Evolutionary conservation across 2,888 invertebrate genomes (phyloP).

Genomic region (Timandra comae): DNA sequence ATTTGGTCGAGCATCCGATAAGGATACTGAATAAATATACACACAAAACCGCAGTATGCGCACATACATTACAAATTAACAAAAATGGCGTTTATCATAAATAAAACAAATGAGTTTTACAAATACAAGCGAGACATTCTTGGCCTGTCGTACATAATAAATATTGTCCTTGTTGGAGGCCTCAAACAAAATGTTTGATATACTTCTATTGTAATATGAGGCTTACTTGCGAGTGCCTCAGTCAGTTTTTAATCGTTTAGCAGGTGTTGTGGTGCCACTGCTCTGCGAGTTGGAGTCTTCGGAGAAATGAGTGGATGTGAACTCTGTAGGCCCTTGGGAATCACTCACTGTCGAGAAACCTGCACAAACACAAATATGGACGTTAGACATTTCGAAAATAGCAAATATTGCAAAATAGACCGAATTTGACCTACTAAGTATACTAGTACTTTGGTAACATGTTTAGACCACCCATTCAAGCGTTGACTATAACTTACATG

Average conservation of each 20-base stretch:
- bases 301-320: constrained; percentile 90
- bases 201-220: constrained; percentile 10
- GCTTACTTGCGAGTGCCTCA: constrained; percentile 46
- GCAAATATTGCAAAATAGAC: too few species aligned
- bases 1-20: constrained; percentile 6
- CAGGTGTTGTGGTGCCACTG: constrained; percentile 82
- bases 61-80: constrained; percentile 12
- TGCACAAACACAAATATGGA: constrained; percentile 53
- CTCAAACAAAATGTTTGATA: constrained; percentile 17
- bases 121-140: constrained; percentile 4
- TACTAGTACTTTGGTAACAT: neutral
- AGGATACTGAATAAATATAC: constrained; percentile 21
- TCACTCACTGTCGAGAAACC: constrained; percentile 94
- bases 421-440: too few species aligned
- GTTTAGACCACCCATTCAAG: too few species aligned
- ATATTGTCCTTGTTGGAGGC: constrained; percentile 13
- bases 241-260: constrained; percentile 88
- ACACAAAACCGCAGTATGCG: constrained; percentile 22
- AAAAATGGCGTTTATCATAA: constrained; percentile 3
- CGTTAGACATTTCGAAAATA: too few species aligned
- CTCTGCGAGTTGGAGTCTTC: constrained; percentile 94
- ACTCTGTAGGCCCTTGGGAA: constrained; percentile 91
- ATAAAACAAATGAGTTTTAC: constrained; percentile 2
- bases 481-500: constrained; percentile 89
- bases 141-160: constrained; percentile 1